These are phyloP conservation scores for Apocrypta bakeri DNA, from an alignment of 1,140 invertebrate species.

Conservation along the genomic window DNA sequence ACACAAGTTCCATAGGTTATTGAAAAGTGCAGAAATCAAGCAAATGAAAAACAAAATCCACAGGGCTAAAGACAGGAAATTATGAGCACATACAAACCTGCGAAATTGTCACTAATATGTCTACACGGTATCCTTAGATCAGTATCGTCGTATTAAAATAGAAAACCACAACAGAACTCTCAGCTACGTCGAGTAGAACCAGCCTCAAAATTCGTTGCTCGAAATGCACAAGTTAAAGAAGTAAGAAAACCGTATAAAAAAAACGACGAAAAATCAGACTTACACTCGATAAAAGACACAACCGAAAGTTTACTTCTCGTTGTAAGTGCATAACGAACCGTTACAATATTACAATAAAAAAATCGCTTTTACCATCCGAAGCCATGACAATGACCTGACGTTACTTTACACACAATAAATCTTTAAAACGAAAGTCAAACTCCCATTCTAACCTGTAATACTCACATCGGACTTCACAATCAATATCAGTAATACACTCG, in stretches of 20 bases:
- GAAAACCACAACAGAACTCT: neutral
- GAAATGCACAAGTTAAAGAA: neutral
- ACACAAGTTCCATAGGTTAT: too few species aligned
- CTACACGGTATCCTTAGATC: neutral
- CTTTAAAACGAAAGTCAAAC: neutral
- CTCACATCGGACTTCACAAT: neutral
- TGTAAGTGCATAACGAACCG: neutral
- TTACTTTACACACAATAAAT: neutral
- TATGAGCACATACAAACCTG: neutral
- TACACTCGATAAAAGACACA: neutral
- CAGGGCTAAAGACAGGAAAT: neutral
- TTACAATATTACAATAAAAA: neutral
- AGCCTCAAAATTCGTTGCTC: neutral
- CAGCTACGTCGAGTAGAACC: neutral
- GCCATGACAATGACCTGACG: too few species aligned
- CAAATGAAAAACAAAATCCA: neutral
- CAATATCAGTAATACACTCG: neutral
- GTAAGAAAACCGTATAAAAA: neutral
- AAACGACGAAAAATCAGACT: too few species aligned
- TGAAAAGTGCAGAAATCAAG: too few species aligned
- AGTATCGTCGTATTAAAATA: neutral
- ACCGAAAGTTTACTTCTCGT: neutral
- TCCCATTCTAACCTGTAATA: neutral
- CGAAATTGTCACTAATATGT: neutral
- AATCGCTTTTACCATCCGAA: neutral